A percentile compares a stretch with the other conserved stretches of the same genome.
These are phyloP conservation scores for Bombus fervidus DNA, from an alignment of 1,140 invertebrate species.

Conservation along the genomic window DNA sequence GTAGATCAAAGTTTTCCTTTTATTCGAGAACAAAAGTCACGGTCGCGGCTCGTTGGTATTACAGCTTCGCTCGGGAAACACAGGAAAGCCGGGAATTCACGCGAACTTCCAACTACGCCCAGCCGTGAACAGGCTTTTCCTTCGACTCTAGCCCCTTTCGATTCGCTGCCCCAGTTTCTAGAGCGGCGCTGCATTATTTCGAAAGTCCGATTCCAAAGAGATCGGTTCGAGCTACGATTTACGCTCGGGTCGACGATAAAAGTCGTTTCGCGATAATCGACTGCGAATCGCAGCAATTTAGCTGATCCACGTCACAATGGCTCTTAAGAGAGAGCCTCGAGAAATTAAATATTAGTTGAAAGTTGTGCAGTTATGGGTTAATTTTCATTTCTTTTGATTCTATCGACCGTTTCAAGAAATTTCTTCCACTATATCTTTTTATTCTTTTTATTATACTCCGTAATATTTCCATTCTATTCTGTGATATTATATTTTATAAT, in stretches of 20 bases:
- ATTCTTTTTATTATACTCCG: no score
- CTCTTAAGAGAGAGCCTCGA: neutral
- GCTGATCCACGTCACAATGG: neutral
- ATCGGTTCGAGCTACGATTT: neutral
- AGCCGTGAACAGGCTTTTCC: neutral
- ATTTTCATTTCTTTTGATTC: no score
- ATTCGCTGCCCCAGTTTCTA: neutral
- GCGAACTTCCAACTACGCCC: neutral
- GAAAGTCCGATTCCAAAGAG: neutral
- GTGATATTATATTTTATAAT: no score
- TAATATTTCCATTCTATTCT: no score
- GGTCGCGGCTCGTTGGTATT: neutral
- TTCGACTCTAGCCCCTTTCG: neutral
- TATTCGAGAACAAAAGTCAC: slow-evolving; percentile 20
- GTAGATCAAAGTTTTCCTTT: slow-evolving; percentile 17
- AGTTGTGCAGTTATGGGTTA: neutral
- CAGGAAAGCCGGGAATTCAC: neutral
- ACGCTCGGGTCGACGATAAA: neutral
- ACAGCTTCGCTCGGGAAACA: neutral
- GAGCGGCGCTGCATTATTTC: neutral
- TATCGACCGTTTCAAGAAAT: no score
- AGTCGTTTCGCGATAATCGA: neutral
- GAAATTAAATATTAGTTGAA: neutral
- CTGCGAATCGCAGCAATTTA: neutral
- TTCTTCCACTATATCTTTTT: no score